phyloP scores from a whole-genome alignment of 2,113 vertebrate species.

The Xiphias gladius region DNA sequence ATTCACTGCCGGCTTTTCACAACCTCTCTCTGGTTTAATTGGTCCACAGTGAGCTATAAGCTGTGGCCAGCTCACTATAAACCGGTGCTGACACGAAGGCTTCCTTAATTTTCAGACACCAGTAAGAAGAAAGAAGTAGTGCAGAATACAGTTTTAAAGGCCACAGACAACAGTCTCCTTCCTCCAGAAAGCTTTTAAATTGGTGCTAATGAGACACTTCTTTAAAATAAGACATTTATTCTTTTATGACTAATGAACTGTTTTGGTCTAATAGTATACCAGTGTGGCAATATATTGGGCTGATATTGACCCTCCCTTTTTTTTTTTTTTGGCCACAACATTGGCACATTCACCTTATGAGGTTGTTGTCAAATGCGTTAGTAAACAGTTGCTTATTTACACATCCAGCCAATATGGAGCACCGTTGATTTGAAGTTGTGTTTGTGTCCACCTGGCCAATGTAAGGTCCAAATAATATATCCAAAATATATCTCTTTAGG shows the following conservation, averaged over 20 bases:
- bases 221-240: slow-evolving; percentile 6
- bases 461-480: background rate
- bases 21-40: slow-evolving; percentile 10
- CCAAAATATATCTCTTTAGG: background rate
- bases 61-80: too few relatives aligned
- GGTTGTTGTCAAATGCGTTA: too few relatives aligned
- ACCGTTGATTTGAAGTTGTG: background rate
- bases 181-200: background rate
- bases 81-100: slow-evolving; percentile 16
- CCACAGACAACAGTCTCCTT: background rate
- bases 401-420: background rate
- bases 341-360: background rate
- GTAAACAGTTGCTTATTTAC: too few relatives aligned
- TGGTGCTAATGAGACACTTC: background rate
- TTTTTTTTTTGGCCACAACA: background rate
- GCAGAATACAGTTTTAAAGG: slow-evolving; percentile 7
- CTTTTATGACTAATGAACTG: background rate
- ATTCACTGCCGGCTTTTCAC: background rate
- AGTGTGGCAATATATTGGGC: too few relatives aligned
- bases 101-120: slow-evolving; percentile 30
- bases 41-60: slow-evolving; percentile 40
- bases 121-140: background rate
- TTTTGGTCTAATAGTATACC: too few relatives aligned
- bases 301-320: too few relatives aligned
- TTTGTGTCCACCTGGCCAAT: background rate